A percentile compares a stretch with the other conserved stretches of the same genome.
These are phyloP conservation scores for Wiebesia pumilae DNA, from an alignment of 1,140 invertebrate genomes.

Conservation along the genomic window DNA sequence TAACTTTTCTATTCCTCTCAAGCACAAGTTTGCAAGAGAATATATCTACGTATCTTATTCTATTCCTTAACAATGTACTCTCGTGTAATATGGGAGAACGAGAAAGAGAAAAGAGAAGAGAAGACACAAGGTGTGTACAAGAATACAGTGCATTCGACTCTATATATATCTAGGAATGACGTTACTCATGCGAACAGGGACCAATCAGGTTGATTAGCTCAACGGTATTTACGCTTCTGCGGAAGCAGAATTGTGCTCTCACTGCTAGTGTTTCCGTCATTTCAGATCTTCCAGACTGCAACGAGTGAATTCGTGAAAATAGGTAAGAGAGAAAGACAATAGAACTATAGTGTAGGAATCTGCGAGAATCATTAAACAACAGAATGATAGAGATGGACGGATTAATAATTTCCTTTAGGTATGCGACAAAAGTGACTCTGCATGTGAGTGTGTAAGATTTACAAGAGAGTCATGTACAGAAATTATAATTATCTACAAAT, in stretches of 20 bases:
- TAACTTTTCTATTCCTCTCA: not conserved
- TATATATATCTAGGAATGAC: constrained; percentile 58
- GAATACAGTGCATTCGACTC: not conserved
- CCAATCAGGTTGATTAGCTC: constrained; percentile 70
- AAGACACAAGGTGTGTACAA: not conserved
- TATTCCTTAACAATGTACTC: not conserved
- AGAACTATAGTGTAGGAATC: not conserved
- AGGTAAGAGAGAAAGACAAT: not conserved
- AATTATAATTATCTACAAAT: too few relatives aligned
- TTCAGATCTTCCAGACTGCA: too few relatives aligned
- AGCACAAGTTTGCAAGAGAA: not conserved
- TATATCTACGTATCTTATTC: not conserved
- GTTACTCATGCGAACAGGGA: constrained; percentile 65
- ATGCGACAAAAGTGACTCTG: not conserved
- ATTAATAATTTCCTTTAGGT: constrained; percentile 3
- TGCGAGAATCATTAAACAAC: not conserved
- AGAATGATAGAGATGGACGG: not conserved
- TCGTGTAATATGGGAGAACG: too few relatives aligned
- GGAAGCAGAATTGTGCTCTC: constrained; percentile 41
- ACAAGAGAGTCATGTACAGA: too few relatives aligned
- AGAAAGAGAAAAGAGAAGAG: not conserved
- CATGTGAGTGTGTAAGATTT: not conserved
- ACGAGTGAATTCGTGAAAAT: not conserved
- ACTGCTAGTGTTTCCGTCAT: not conserved
- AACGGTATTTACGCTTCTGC: constrained; percentile 69